Conservation (phyloP, 2,113 vertebrate genomes). For the Hipposideros armiger region DNA sequence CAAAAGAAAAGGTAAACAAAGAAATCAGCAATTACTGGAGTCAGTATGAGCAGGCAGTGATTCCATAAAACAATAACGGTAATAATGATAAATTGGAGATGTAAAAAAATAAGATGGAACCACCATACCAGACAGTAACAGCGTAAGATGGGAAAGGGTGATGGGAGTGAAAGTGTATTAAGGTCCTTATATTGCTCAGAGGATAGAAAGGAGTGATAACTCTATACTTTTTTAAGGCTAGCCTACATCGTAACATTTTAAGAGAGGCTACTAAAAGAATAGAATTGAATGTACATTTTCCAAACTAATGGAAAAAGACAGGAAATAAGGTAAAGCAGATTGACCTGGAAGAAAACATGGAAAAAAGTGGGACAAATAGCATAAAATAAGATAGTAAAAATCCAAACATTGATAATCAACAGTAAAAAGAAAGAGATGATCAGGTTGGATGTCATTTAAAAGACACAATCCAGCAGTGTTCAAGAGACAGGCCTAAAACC, state of each 20-base stretch:
- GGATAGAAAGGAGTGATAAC: background rate
- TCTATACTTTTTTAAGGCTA: background rate
- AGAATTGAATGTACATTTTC: background rate
- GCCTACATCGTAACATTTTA: background rate
- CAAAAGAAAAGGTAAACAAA: slow-evolving; percentile 35
- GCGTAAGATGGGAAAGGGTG: background rate
- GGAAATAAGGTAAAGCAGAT: background rate
- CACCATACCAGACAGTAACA: background rate
- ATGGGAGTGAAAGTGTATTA: background rate
- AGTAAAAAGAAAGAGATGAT: background rate
- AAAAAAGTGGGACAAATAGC: background rate
- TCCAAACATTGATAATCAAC: background rate
- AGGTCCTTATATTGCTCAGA: background rate
- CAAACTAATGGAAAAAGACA: background rate
- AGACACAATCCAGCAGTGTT: background rate
- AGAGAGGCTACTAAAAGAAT: background rate
- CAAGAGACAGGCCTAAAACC: background rate
- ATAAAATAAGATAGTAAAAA: background rate
- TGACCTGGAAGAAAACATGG: background rate
- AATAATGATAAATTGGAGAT: background rate
- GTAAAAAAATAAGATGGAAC: background rate
- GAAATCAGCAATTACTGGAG: background rate
- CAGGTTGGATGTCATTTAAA: background rate
- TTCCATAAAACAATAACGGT: background rate
- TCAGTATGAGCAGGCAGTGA: background rate